Percentiles rank a stretch among this genome's conserved stretches.
These are phyloP conservation scores for Zoanthus gigantus DNA, from an alignment of 92 coral and sea anemone genomes.

Conservation along the genomic window DNA sequence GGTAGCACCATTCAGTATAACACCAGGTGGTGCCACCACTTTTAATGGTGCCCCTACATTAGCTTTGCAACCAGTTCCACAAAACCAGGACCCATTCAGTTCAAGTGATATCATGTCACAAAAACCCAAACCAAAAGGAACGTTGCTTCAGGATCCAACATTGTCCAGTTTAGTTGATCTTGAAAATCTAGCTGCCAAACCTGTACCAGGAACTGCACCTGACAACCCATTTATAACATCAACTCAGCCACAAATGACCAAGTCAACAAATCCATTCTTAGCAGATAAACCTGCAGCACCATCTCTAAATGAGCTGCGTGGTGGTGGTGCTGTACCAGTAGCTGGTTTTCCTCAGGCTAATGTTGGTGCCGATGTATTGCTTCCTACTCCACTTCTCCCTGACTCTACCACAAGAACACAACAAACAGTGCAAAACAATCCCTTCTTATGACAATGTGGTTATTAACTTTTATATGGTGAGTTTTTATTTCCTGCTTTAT, in stretches of 20 bases:
- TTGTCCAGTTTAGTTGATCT: slow-evolving; percentile 85
- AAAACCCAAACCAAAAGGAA: slow-evolving; percentile 57
- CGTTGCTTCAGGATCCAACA: slow-evolving; percentile 71
- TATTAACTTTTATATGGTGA: slow-evolving; percentile 13
- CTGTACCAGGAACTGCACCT: slow-evolving; percentile 64
- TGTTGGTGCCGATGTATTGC: slow-evolving; percentile 76
- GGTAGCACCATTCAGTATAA: slow-evolving; percentile 38
- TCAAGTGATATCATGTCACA: slow-evolving; percentile 42
- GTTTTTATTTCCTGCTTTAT: neutral
- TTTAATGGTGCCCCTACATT: slow-evolving; percentile 15
- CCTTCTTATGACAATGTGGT: slow-evolving; percentile 72
- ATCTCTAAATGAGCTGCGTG: slow-evolving; percentile 94
- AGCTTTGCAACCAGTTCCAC: slow-evolving; percentile 22
- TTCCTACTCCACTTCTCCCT: slow-evolving; percentile 96
- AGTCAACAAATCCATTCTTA: slow-evolving; percentile 90
- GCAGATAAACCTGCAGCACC: slow-evolving; percentile 97
- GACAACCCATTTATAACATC: slow-evolving; percentile 85
- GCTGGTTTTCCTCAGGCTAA: slow-evolving; percentile 53
- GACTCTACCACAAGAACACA: slow-evolving; percentile 67
- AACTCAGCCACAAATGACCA: slow-evolving; percentile 70
- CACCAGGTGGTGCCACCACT: slow-evolving; percentile 32
- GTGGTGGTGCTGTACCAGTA: slow-evolving; percentile 40
- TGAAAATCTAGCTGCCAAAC: slow-evolving; percentile 79
- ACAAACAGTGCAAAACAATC: slow-evolving; percentile 74
- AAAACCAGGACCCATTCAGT: slow-evolving; percentile 57